A percentile compares a stretch with the other conserved stretches of the same genome.
phyloP scores from a whole-genome alignment of 2,113 vertebrate genomes.

The Labeo catla region DNA sequence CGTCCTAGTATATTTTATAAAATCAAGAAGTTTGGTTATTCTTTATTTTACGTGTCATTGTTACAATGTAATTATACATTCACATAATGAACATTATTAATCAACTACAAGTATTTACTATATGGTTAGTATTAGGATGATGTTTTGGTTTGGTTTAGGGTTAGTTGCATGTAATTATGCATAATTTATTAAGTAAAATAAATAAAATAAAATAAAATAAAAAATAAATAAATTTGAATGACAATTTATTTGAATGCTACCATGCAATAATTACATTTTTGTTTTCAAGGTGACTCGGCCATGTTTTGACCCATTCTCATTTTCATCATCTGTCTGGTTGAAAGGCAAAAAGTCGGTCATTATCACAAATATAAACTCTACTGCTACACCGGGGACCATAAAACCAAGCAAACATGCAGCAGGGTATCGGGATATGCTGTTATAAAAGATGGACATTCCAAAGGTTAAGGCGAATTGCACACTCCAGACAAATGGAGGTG shows the following conservation, averaged over 20 bases:
- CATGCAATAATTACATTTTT: neutral
- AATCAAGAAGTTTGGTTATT: neutral
- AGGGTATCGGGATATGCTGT: neutral
- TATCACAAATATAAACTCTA: neutral
- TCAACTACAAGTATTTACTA: neutral
- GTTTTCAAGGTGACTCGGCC: neutral
- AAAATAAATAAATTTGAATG: too few relatives aligned
- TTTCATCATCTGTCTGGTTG: neutral
- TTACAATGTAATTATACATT: neutral
- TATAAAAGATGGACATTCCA: slow-evolving; percentile 30
- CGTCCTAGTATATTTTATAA: neutral
- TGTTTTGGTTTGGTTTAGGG: neutral
- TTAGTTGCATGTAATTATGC: neutral
- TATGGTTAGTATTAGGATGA: too few relatives aligned
- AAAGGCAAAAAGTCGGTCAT: neutral
- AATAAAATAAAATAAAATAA: too few relatives aligned
- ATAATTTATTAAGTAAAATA: neutral
- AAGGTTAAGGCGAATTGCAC: neutral
- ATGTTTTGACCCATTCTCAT: neutral
- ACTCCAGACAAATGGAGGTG: slow-evolving; percentile 2
- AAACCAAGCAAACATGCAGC: neutral
- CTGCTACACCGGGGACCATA: neutral
- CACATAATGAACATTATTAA: neutral
- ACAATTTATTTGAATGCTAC: neutral
- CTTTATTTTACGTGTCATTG: neutral